These are phyloP conservation scores for Mamestra configurata DNA, from an alignment of 1,140 invertebrate species.

Conservation along the genomic window DNA sequence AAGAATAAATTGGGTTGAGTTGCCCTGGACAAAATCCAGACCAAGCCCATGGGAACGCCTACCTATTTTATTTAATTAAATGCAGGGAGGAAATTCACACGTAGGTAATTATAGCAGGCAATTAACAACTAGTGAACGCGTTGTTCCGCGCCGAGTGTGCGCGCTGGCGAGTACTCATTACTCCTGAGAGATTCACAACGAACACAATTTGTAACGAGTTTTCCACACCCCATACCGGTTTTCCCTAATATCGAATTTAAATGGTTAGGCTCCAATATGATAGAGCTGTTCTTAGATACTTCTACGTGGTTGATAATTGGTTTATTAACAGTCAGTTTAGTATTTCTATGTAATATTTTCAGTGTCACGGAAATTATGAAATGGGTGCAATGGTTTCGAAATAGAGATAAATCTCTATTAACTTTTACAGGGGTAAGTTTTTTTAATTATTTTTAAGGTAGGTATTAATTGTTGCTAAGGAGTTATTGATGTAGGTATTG, in stretches of 20 bases:
- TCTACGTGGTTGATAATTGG: constrained; percentile 6
- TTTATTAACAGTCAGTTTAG: constrained; percentile 49
- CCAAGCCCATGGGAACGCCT: neutral
- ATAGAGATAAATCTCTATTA: neutral
- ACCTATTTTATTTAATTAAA: constrained; percentile 27
- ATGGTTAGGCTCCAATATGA: constrained; percentile 20
- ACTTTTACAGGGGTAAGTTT: constrained; percentile 19
- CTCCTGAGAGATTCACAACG: constrained; percentile 5
- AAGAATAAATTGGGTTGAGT: too few relatives aligned
- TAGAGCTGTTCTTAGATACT: constrained; percentile 23
- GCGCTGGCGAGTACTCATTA: constrained; percentile 8
- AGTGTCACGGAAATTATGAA: constrained; percentile 24
- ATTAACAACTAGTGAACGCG: constrained; percentile 24
- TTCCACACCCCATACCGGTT: neutral
- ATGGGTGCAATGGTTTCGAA: constrained; percentile 34
- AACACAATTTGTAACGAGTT: constrained; percentile 7
- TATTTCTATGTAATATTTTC: neutral
- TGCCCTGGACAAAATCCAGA: neutral
- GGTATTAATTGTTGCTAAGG: neutral
- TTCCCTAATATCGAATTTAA: neutral
- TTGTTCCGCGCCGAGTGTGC: constrained; percentile 13
- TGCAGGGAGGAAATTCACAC: constrained; percentile 29
- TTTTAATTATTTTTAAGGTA: neutral
- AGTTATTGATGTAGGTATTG: too few relatives aligned
- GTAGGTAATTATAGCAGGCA: constrained; percentile 25